Base-by-base conservation (phyloP, 2,888 invertebrate species). In the Blastobasis adustella region DNA sequence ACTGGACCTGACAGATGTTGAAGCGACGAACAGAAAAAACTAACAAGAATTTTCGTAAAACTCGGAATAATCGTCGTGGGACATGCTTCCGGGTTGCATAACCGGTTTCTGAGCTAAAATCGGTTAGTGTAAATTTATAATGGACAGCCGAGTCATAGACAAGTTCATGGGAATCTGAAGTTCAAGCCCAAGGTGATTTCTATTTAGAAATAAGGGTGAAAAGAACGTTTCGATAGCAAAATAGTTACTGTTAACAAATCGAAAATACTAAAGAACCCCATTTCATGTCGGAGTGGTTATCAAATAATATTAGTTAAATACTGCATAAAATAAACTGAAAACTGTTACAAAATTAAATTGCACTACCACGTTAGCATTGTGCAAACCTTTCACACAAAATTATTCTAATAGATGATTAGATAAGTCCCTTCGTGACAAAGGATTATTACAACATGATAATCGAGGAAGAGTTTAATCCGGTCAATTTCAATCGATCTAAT, bases 1-100 rank as follows among this genome's bases (percentile, higher is more conserved):
- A 62, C 61, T 54, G 64, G 66, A 69, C 66, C 59, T 62, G 74
- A 69, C 79, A 78, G 77, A 78, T 79, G 79, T 71, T 63, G 47
- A 48, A 51, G 41, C 47, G 45, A 38, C 52, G 43, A 47, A 23
- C 23, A 23, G 23, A 23, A 46, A 42, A 49, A 42, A 41, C 41
- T 37, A 48, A 42, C 45, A 49, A 45, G 49, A 54, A 46, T 46
- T 54, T 66, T 79, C 75, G 69, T 69, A 73, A 60, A 82, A 82
- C 78, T 76, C 71, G 76, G 76, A 82, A 76, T 76, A 73, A 68
- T 69, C 71, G 65, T 58, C 71, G 78, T 77, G 75, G 62, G 80
- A 78, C 65, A 54, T 62, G 63, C 79, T 85, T 86, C 85, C 85
- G 82, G 59, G 68, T 82, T 69, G 68, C 66, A 64, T 54, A 74